A percentile compares a stretch with the other conserved stretches of the same genome.
phyloP scores from a whole-genome alignment of 2,113 vertebrate genomes.

The Nycticebus coucang region DNA sequence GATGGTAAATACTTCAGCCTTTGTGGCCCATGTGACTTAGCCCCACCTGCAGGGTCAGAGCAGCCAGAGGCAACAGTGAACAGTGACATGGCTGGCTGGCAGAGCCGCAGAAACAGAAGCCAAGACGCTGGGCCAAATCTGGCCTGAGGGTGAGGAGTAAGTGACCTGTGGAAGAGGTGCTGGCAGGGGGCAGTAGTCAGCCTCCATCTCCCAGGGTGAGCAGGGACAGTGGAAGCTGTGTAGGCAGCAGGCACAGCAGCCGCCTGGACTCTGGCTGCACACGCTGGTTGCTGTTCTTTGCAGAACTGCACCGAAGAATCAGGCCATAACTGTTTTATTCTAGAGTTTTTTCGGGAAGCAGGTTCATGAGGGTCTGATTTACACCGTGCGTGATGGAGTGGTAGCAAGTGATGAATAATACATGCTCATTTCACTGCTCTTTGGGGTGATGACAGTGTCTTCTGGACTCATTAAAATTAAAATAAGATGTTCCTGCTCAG shows the following conservation, averaged over 20 bases:
- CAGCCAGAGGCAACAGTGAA: not conserved
- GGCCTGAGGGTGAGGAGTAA: not conserved
- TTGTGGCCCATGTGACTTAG: not conserved
- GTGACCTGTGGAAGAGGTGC: no score
- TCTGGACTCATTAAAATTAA: constrained; percentile 59
- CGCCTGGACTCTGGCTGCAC: not conserved
- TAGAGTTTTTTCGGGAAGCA: constrained; percentile 17
- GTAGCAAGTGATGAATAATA: constrained; percentile 31
- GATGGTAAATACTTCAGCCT: not conserved
- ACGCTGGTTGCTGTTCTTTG: not conserved
- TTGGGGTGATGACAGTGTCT: constrained; percentile 31
- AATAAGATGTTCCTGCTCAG: constrained; percentile 40
- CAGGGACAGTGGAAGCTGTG: not conserved
- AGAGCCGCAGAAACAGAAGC: not conserved
- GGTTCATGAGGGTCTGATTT: not conserved
- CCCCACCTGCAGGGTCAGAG: not conserved
- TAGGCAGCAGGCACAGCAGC: not conserved
- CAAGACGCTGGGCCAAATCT: accelerated
- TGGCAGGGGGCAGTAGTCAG: no score
- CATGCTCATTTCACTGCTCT: not conserved
- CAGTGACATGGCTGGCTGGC: not conserved
- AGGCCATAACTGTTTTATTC: constrained; percentile 12
- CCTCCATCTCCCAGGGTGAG: not conserved
- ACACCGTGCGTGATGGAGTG: not conserved
- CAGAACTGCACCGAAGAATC: not conserved